These are phyloP conservation scores for Ophthalmolycus amberensis DNA, from an alignment of 2,113 vertebrate species.

Conservation along the genomic window DNA sequence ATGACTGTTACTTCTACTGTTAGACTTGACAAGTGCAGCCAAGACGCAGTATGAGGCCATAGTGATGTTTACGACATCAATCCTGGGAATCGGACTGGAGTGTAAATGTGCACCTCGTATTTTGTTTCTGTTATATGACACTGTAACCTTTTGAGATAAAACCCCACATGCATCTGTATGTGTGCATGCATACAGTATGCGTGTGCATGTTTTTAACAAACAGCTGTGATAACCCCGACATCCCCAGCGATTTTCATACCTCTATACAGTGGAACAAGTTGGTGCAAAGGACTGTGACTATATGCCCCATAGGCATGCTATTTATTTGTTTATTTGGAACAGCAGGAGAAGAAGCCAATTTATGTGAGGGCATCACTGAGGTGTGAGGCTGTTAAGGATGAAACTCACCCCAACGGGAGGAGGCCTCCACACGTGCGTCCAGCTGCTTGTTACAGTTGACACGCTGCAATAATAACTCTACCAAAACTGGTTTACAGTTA, in stretches of 20 bases:
- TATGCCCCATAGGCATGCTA: slow-evolving; percentile 44
- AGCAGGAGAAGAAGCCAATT: slow-evolving; percentile 75
- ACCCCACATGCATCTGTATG: not conserved
- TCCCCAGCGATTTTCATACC: slow-evolving; percentile 25
- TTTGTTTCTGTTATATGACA: slow-evolving; percentile 17
- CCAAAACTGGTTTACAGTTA: no score
- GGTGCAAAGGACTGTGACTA: slow-evolving; percentile 54
- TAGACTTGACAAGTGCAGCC: slow-evolving; percentile 7
- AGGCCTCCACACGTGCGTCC: no score
- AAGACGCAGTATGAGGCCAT: not conserved
- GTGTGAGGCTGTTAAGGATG: no score
- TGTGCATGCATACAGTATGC: not conserved
- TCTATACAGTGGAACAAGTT: slow-evolving; percentile 33
- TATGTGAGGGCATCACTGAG: slow-evolving; percentile 67
- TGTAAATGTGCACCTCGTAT: slow-evolving; percentile 1
- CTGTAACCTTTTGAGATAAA: not conserved
- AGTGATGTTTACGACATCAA: slow-evolving; percentile 31
- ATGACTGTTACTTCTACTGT: slow-evolving; percentile 30
- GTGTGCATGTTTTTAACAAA: not conserved
- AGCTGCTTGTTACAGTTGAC: no score
- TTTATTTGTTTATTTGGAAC: slow-evolving; percentile 78
- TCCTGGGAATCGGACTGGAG: not conserved
- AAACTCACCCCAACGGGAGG: no score
- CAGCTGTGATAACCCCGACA: slow-evolving; percentile 12
- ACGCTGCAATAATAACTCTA: no score